Evolutionary conservation across 2,113 vertebrate species (phyloP).

Genomic region (Myrmecobius fasciatus): DNA sequence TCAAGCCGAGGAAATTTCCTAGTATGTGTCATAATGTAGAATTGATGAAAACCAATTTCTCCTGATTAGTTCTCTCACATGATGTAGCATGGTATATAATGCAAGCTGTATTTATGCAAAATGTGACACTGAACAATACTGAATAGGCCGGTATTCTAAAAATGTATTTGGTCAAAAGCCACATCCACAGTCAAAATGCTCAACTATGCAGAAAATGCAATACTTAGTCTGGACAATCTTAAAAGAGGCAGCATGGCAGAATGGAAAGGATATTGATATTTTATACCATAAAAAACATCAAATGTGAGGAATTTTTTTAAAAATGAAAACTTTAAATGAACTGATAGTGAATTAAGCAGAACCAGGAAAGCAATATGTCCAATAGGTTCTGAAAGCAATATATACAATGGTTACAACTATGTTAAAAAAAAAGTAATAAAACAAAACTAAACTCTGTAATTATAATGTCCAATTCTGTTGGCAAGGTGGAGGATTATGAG

Average conservation of each 20-base stretch:
- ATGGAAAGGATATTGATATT: background rate
- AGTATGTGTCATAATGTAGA: background rate
- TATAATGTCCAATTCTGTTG: background rate
- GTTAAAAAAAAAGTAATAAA: background rate
- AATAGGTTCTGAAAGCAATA: background rate
- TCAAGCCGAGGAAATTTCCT: background rate
- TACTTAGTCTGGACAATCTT: constrained; percentile 12
- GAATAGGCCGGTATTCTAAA: constrained; percentile 16
- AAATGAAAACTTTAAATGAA: background rate
- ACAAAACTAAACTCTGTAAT: background rate
- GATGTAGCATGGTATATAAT: background rate
- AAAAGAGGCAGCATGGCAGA: background rate
- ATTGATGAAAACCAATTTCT: background rate
- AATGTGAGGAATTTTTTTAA: too few species aligned
- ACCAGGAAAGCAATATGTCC: background rate
- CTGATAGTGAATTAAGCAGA: background rate
- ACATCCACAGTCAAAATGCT: constrained; percentile 35
- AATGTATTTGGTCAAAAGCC: constrained; percentile 14
- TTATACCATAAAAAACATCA: background rate
- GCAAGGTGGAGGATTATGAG: background rate
- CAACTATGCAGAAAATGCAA: constrained; percentile 14
- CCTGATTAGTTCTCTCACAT: background rate
- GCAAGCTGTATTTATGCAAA: constrained; percentile 20
- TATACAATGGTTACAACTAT: background rate
- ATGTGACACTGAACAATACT: background rate